A percentile compares a stretch with the other conserved stretches of the same genome.
phyloP scores from a whole-genome alignment of 2,888 invertebrate genomes.

The Pilophorus perplexus region DNA sequence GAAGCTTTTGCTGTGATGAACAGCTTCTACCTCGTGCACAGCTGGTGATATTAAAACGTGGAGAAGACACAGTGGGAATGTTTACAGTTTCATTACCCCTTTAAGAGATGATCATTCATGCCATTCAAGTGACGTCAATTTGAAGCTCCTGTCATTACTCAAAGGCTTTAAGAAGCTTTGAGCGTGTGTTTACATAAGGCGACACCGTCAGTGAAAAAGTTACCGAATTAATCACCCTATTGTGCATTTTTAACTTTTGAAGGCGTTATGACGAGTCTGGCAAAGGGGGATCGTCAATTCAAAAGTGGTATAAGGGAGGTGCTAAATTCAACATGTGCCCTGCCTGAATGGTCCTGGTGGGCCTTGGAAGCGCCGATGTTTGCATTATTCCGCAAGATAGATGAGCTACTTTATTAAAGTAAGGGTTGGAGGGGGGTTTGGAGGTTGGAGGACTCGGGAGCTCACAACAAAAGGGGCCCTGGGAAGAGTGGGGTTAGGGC shows the following conservation, averaged over 20 bases:
- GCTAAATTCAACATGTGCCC: conserved; percentile 38
- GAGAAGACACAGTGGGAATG: too few species aligned
- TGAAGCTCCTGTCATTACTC: too few species aligned
- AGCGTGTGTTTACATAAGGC: too few species aligned
- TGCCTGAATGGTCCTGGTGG: not conserved
- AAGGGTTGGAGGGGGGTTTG: not conserved
- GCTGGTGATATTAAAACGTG: too few species aligned
- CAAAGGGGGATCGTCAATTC: not conserved
- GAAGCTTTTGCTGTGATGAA: too few species aligned
- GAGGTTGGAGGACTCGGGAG: not conserved
- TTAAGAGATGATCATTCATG: too few species aligned
- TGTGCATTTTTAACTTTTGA: conserved; percentile 23
- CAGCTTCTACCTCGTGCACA: too few species aligned
- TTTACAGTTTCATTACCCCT: too few species aligned
- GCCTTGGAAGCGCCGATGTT: conserved; percentile 16
- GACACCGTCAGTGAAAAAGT: conserved; percentile 27
- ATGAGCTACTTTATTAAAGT: conserved; percentile 41
- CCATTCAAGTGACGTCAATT: too few species aligned
- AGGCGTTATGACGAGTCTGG: not conserved
- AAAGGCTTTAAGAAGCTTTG: too few species aligned
- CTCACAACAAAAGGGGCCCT: not conserved
- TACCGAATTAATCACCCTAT: conserved; percentile 25
- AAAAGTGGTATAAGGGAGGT: not conserved
- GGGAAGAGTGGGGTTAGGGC: not conserved
- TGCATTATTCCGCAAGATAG: conserved; percentile 39